Conservation (phyloP, 2,888 invertebrate species). For the Chirona hameri region DNA sequence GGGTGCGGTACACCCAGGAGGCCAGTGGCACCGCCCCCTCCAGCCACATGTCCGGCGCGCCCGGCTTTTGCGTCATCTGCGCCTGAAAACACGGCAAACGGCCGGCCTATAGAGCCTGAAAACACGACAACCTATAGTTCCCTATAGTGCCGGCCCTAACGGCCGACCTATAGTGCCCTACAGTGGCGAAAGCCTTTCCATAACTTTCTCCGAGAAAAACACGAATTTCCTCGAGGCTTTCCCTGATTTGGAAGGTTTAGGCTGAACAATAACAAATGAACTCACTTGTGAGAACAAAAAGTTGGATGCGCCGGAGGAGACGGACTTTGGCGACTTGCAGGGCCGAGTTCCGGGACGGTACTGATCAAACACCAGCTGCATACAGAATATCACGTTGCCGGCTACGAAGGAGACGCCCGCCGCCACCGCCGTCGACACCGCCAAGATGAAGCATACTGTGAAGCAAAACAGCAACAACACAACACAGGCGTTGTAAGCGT, state of each 20-base stretch:
- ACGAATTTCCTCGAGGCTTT: too few relatives aligned
- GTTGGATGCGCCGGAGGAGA: not conserved
- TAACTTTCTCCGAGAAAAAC: too few relatives aligned
- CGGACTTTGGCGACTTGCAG: not conserved
- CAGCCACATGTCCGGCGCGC: not conserved
- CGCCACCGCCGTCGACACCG: not conserved
- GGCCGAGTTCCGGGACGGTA: not conserved
- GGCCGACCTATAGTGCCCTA: too few relatives aligned
- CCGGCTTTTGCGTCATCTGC: not conserved
- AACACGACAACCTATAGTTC: too few relatives aligned
- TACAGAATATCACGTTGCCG: not conserved
- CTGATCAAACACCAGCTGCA: not conserved
- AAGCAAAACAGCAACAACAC: too few relatives aligned
- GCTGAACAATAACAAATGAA: too few relatives aligned
- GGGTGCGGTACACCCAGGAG: slow-evolving; percentile 14
- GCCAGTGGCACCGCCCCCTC: not conserved
- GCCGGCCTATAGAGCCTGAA: too few relatives aligned
- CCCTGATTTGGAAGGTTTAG: too few relatives aligned
- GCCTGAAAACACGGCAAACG: not conserved
- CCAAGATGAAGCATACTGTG: too few relatives aligned
- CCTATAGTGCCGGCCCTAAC: too few relatives aligned
- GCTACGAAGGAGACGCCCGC: not conserved
- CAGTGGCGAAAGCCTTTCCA: too few relatives aligned
- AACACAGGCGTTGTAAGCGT: too few relatives aligned
- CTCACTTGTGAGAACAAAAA: not conserved